A percentile compares a stretch with the other conserved stretches of the same genome.
Conservation (phyloP, 37 sponge, comb jelly and placozoan genomes). For the Aplysina aerophoba region DNA sequence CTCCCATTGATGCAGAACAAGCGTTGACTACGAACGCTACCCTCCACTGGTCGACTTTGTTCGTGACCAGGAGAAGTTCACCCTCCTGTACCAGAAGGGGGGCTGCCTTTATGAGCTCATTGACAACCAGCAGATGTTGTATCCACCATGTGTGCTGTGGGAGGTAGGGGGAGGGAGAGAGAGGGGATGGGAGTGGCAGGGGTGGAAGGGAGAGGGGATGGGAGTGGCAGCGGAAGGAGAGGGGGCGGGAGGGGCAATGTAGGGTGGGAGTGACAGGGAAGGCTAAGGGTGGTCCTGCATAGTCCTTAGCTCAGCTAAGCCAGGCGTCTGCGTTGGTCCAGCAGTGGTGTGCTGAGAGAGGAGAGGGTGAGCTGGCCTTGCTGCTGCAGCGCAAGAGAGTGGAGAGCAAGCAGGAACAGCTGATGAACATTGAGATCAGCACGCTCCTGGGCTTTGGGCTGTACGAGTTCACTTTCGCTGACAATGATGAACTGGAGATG, state of each 20-base stretch:
- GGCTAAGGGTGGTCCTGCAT: too few relatives aligned
- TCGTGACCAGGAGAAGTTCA: constrained; percentile 78
- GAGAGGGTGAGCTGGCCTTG: background rate
- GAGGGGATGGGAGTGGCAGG: background rate
- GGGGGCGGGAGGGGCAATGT: background rate
- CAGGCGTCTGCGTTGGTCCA: constrained; percentile 67
- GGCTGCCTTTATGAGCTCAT: constrained; percentile 76
- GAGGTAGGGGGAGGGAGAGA: background rate
- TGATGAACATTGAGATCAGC: constrained; percentile 80
- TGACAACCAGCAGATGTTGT: constrained; percentile 90
- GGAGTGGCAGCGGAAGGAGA: background rate
- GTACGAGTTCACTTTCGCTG: constrained; percentile 80
- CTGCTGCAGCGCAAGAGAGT: constrained; percentile 53
- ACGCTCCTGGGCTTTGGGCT: constrained; percentile 80
- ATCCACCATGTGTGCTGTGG: constrained; percentile 7
- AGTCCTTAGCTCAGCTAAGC: constrained; percentile 39
- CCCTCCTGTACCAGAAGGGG: constrained; percentile 73
- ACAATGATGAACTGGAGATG: constrained; percentile 87
- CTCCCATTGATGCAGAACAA: too few relatives aligned
- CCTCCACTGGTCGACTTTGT: background rate
- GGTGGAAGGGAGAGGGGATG: background rate
- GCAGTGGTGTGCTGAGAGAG: constrained; percentile 44
- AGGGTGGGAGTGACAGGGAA: background rate
- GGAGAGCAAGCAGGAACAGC: constrained; percentile 79
- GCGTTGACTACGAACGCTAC: background rate